phyloP scores from a whole-genome alignment of 2,113 vertebrate species.

The Prunella himalayana region DNA sequence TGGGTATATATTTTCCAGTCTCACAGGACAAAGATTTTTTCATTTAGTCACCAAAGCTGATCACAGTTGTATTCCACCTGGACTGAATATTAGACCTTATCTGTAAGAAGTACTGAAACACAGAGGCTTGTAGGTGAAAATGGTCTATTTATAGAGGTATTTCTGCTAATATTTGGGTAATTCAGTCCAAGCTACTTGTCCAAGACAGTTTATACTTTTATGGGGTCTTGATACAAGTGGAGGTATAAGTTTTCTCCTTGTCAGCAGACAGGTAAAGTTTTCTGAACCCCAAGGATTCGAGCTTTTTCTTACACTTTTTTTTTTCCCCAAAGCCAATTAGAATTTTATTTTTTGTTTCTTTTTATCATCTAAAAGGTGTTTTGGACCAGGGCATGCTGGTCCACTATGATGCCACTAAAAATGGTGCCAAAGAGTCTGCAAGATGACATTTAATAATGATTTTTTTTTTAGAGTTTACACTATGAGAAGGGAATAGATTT shows the following conservation, averaged over 20 bases:
- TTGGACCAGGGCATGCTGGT: not conserved
- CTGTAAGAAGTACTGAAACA: not conserved
- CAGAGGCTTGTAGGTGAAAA: not conserved
- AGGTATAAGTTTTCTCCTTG: not conserved
- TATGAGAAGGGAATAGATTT: not conserved
- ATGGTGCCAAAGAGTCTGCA: not conserved
- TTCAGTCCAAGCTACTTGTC: not conserved
- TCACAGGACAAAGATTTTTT: not conserved
- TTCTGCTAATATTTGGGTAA: not conserved
- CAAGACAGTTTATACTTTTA: accelerated
- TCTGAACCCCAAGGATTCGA: not conserved
- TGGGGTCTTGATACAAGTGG: not conserved
- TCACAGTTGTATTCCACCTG: not conserved
- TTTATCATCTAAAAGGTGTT: not conserved
- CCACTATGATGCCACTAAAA: not conserved
- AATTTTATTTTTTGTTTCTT: not conserved
- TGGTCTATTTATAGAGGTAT: accelerated
- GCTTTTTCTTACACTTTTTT: accelerated
- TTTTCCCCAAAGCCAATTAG: not conserved
- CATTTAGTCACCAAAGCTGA: not conserved
- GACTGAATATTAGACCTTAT: not conserved
- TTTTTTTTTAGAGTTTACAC: not conserved
- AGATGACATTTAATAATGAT: not conserved
- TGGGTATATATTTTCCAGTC: not conserved
- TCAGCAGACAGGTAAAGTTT: not conserved